phyloP scores from a whole-genome alignment of 2,113 vertebrate species.

The Romanogobio albipinnatus region DNA sequence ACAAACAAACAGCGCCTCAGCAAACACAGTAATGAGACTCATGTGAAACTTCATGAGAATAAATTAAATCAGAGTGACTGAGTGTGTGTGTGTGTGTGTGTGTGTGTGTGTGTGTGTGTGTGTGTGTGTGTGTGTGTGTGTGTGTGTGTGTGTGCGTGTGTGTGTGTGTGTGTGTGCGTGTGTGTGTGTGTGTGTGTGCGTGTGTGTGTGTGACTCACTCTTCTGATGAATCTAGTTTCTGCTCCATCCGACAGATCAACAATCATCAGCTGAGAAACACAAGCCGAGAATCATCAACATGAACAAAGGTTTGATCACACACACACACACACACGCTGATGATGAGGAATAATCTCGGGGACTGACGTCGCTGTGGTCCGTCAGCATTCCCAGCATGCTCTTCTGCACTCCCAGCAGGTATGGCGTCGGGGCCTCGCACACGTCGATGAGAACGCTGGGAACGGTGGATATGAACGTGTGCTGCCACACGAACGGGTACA shows the following conservation, averaged over 20 bases:
- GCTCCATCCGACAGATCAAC: background rate
- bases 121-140: background rate
- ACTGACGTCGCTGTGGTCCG: conserved; percentile 79
- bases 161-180: background rate
- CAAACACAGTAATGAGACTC: background rate
- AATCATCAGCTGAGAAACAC: conserved; percentile 49
- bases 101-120: background rate
- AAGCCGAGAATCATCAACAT: background rate
- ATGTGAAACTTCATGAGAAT: background rate
- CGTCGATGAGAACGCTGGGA: conserved; percentile 87
- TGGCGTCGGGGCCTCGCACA: conserved; percentile 91
- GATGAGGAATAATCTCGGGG: too few relatives aligned
- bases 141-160: background rate
- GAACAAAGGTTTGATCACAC: too few relatives aligned
- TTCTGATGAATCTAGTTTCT: background rate
- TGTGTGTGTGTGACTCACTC: background rate
- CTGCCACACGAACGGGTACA: conserved; percentile 95
- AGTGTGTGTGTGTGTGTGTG: background rate
- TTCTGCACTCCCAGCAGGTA: conserved; percentile 93
- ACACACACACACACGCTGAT: too few relatives aligned
- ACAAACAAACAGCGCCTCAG: background rate
- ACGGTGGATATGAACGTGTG: conserved; percentile 96
- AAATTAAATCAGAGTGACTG: background rate
- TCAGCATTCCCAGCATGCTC: conserved; percentile 75
- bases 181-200: background rate